Base-by-base conservation (phyloP, 2,888 invertebrate species). In the Synergus gifuensis region DNA sequence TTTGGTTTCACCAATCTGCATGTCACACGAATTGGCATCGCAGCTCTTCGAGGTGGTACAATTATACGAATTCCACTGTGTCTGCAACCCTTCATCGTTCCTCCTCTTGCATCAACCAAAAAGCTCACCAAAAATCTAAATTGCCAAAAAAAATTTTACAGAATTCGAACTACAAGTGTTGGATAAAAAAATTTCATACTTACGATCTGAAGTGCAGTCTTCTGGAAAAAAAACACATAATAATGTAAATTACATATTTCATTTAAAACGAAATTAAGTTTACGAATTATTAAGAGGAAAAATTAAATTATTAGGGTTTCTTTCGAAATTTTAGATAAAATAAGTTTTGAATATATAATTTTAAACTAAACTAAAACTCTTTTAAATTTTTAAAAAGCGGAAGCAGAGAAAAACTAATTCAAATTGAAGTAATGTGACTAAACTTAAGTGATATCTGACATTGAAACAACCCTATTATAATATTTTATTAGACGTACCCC, bases 41-140 rank as follows among this genome's bases (percentile, higher is more conserved):
- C 95, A 82, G 99, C 99, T 86, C 98, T 97, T 84, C 98, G 96
- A 0, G 99, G 98, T 22, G 99, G 99, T 63, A 99, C 98, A 88
- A 99, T 98, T 84, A 99, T 96, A 62, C 99, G 95, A 11, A 99
- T 98, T 0, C 99, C 99, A 44, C 98, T 98, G 91, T 99, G 98
- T 8, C 99, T 96, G 92, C 99, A 99, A 22, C 99, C 99, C 86
- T 98, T 95, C 99, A 99, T 99, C 28, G 99, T 98, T 9, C 99
- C 99, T 28, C 99, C 99, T 18, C 99, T 95, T 0, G 99, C 99
- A 92, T 99, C 99, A 87, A 99, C 99, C 94, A 99, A 96, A 93
- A 99, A 99, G 86, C 99, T 99, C 88, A 99, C 99, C 93, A 99
- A 94, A 94, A 99, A 99, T 90, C 97, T 98, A 73, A 76, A 66